phyloP scores from a whole-genome alignment of 2,113 vertebrate genomes.

The Camelus bactrianus region DNA sequence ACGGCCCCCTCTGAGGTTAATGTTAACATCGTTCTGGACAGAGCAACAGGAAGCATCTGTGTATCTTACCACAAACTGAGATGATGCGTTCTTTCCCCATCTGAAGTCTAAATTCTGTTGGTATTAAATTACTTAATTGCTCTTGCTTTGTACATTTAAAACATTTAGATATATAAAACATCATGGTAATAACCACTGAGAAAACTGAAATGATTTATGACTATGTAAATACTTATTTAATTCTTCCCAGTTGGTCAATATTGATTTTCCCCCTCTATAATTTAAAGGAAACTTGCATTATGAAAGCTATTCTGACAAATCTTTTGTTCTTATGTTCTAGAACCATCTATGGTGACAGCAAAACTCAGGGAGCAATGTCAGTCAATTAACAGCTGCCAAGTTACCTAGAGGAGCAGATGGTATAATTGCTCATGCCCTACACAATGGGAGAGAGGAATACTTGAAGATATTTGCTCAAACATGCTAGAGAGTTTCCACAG shows the following conservation, averaged over 20 bases:
- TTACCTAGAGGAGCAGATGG: conserved; percentile 42
- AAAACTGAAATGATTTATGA: conserved; percentile 52
- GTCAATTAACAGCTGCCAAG: conserved; percentile 52
- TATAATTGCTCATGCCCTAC: conserved; percentile 25
- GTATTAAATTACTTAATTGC: conserved; percentile 48
- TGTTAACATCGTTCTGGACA: conserved; percentile 54
- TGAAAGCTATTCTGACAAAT: conserved; percentile 30
- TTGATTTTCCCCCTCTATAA: not conserved
- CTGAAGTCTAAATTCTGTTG: conserved; percentile 45
- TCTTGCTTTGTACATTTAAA: conserved; percentile 49
- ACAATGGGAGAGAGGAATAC: not conserved
- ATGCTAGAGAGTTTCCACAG: not conserved
- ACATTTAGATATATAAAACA: not conserved
- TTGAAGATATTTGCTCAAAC: not conserved
- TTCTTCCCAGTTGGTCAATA: conserved; percentile 11
- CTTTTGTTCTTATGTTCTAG: conserved; percentile 44
- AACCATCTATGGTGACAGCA: conserved; percentile 15
- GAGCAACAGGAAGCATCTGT: conserved; percentile 79
- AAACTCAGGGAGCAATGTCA: conserved; percentile 49
- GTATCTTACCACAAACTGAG: conserved; percentile 54
- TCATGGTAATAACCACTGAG: not conserved
- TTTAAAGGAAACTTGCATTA: conserved; percentile 44
- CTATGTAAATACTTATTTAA: conserved; percentile 10
- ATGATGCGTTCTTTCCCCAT: not conserved
- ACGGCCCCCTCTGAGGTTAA: conserved; percentile 69